These are phyloP conservation scores for Drosophila rhopaloa DNA, from an alignment of 1,140 invertebrate genomes.

Conservation along the genomic window DNA sequence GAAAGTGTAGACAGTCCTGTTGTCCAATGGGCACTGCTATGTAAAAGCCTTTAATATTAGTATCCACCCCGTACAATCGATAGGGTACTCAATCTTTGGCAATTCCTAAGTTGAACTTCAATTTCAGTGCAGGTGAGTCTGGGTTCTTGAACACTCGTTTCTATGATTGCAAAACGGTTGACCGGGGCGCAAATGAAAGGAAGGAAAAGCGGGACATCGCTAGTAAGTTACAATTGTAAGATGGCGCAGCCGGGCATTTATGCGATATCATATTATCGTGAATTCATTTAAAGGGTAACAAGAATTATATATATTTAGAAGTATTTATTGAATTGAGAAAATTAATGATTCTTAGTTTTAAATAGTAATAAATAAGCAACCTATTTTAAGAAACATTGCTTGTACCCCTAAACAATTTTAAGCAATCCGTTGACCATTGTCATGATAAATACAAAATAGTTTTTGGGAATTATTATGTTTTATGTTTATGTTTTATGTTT, in stretches of 20 bases:
- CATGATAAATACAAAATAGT: no score
- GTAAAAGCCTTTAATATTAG: conserved; percentile 33
- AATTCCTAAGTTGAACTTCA: conserved; percentile 19
- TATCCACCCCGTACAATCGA: conserved; percentile 5
- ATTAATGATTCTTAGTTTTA: no score
- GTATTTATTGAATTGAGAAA: no score
- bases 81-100: conserved; percentile 9
- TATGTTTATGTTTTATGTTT: no score
- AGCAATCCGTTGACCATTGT: no score
- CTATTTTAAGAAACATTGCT: no score
- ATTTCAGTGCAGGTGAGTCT: neutral
- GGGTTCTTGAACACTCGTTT: conserved; percentile 26
- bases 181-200: conserved; percentile 19
- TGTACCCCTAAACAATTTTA: no score
- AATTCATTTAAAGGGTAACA: neutral
- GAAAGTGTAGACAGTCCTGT: neutral
- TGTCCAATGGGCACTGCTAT: conserved; percentile 2
- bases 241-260: conserved; percentile 1
- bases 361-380: no score
- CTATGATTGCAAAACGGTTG: conserved; percentile 55
- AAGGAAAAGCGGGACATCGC: neutral
- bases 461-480: no score
- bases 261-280: neutral
- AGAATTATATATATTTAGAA: no score
- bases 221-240: conserved; percentile 13